Base-by-base conservation (phyloP, 1,140 invertebrate species). In the Drosophila chauvacae region DNA sequence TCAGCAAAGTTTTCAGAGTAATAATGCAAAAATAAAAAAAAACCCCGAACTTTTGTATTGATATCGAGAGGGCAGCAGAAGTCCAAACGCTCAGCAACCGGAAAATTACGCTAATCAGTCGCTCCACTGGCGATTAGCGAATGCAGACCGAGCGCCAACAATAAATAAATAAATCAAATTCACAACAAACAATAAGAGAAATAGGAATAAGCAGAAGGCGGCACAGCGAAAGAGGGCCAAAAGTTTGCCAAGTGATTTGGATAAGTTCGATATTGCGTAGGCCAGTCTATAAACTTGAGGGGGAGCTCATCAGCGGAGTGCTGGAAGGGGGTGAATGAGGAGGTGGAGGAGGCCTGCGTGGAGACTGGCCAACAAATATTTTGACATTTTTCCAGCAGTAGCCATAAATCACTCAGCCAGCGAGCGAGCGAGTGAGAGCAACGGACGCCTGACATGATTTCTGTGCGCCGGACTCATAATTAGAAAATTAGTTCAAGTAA, bases 91-190 rank as follows among this genome's bases (percentile, higher is more conserved):
- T 41, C 76, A 50, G 64, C 69, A 80, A 66, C 57, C 84, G 73
- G 81, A 88, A 88, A 88, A 88, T 88, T 88, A 74, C 86, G 62
- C 85, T 88, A 88, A 88, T 88, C 84, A 88, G 85, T 88, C 81
- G 84, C 72, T 87, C 73, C 72, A 76, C 68, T 88, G 81, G 85
- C 85, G 85, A 88, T 86, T 82, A 86, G 85, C 69, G 60, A 59
- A 35, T 44, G 55, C 39, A 65, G 69, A 53, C 50, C 61, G 47
- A 68, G 75, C 58, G 55, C 59, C 73, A 84, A 78, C 66, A 82
- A 85, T 90, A 90, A 90, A 90, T 90, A 90, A 83, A 87, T 90
- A 90, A 90, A 90, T 90, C 85, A 90, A 90, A 82, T 69, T 81
- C 78, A 65, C 60, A 63, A 71, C 45, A 60, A 53, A 58, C 35